These are phyloP conservation scores for Turritopsis rubra DNA, from an alignment of 30 jellyfish, hydroid and myxozoan genomes.

Conservation along the genomic window DNA sequence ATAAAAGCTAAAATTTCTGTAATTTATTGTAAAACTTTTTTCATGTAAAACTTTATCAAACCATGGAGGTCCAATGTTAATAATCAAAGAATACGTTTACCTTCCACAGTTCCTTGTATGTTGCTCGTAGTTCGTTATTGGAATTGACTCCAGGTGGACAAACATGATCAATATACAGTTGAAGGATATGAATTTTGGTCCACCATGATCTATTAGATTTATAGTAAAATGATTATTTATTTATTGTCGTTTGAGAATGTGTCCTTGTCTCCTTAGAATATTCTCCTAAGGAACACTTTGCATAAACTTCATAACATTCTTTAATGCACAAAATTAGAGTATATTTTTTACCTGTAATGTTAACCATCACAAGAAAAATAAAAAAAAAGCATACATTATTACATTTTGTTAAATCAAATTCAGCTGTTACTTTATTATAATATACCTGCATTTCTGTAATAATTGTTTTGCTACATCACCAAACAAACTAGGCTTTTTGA, in stretches of 20 bases:
- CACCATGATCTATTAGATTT: conserved; percentile 4
- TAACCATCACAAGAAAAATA: neutral
- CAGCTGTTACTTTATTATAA: too few relatives aligned
- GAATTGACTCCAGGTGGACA: conserved; percentile 55
- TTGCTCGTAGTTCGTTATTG: conserved; percentile 4
- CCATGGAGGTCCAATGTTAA: too few relatives aligned
- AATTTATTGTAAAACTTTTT: too few relatives aligned
- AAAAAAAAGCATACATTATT: neutral
- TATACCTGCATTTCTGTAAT: neutral
- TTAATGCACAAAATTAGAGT: too few relatives aligned
- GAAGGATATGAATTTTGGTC: conserved; percentile 29
- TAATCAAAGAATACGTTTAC: conserved; percentile 25
- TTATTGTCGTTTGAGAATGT: too few relatives aligned
- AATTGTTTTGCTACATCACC: neutral
- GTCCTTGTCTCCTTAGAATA: too few relatives aligned
- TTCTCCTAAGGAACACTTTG: too few relatives aligned
- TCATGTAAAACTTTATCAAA: too few relatives aligned
- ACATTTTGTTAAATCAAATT: too few relatives aligned
- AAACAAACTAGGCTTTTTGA: conserved; percentile 5
- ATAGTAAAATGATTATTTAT: too few relatives aligned
- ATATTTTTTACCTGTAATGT: neutral
- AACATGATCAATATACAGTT: conserved; percentile 38
- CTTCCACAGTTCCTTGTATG: conserved; percentile 30
- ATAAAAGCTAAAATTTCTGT: too few relatives aligned
- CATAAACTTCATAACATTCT: too few relatives aligned